Conservation (phyloP, 2,113 vertebrate species). For the Pogona vitticeps region DNA sequence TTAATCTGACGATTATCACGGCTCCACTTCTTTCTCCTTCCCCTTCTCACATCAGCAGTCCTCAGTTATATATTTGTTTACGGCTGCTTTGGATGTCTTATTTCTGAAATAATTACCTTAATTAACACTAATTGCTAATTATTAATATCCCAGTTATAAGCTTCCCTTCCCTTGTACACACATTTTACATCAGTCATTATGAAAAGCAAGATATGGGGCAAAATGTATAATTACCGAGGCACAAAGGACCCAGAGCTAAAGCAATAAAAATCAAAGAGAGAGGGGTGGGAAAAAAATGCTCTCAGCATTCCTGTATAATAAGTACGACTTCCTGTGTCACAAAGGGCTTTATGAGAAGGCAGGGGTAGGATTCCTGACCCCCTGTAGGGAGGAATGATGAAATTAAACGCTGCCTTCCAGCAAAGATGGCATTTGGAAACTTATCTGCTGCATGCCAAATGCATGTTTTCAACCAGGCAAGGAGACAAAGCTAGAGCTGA, state of each 20-base stretch:
- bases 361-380: constrained; percentile 53
- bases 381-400: constrained; percentile 54
- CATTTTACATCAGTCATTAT: constrained; percentile 76
- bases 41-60: constrained; percentile 31
- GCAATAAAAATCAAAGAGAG: constrained; percentile 81
- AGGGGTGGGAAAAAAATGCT: constrained; percentile 71
- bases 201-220: constrained; percentile 73
- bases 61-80: constrained; percentile 66
- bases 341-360: constrained; percentile 65
- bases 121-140: constrained; percentile 76
- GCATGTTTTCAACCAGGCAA: constrained; percentile 43
- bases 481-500: constrained; percentile 28
- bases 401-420: constrained; percentile 50
- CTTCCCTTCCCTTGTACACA: constrained; percentile 75
- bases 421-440: constrained; percentile 48
- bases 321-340: constrained; percentile 75
- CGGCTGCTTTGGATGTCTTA: constrained; percentile 71
- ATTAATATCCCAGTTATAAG: constrained; percentile 69
- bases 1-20: constrained; percentile 49
- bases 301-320: constrained; percentile 71
- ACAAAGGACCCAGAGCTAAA: constrained; percentile 74
- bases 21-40: constrained; percentile 15
- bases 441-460: constrained; percentile 36
- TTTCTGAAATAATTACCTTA: constrained; percentile 80
- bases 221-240: constrained; percentile 78